phyloP scores from a whole-genome alignment of 2,888 invertebrate genomes.

The Cephus rjabovi region DNA sequence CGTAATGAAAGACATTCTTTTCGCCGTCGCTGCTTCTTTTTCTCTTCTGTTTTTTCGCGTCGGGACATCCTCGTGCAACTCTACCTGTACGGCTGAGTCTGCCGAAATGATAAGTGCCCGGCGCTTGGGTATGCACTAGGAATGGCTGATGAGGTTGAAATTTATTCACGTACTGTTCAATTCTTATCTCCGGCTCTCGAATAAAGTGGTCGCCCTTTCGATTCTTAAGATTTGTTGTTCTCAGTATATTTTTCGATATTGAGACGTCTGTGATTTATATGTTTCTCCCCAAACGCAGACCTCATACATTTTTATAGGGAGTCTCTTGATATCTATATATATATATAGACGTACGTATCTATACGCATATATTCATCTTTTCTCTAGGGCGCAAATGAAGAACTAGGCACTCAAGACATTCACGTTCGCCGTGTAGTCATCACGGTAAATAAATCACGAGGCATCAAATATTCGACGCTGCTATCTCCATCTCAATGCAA shows the following conservation, averaged over 20 bases:
- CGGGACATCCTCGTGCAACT: background rate
- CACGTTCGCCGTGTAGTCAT: background rate
- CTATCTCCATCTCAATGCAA: background rate
- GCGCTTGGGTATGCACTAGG: background rate
- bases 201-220: background rate
- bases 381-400: background rate
- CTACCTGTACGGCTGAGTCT: background rate
- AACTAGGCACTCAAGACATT: background rate
- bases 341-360: background rate
- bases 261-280: background rate
- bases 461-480: background rate
- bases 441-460: slow-evolving; percentile 3
- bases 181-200: background rate
- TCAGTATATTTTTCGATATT: background rate
- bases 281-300: background rate
- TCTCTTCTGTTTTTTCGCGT: background rate
- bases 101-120: background rate
- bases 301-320: background rate
- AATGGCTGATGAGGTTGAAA: background rate
- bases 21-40: background rate
- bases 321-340: background rate
- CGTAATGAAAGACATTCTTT: background rate
- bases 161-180: background rate
- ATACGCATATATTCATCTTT: background rate
- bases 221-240: background rate